Evolutionary conservation across 2,888 invertebrate species (phyloP), one percentile per base, ranked within the genome.

Genomic region (Cotesia congregata): DNA sequence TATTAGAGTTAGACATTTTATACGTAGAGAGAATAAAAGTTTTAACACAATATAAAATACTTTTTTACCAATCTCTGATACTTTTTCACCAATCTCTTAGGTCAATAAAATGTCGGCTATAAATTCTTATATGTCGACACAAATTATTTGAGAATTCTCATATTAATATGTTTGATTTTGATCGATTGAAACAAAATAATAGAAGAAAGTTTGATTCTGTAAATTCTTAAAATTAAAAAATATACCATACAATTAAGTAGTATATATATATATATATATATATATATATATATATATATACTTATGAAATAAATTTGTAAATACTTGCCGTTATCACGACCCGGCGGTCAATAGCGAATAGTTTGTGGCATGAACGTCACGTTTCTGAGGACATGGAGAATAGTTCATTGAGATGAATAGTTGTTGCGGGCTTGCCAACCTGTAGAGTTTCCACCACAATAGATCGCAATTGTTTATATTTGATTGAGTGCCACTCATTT

Each of bases 321-420:
- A 59, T 9, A 30, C 39, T 70, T 59, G 30, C 50, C 59, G 59
- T 30, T 60, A 12, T 70, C 30, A 60, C 17, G 6, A 59, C 20
- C 20, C 30, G 9, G 70, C n/a, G 7, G 70, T 60, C 61, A 38
- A 39, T 62, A 6, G 71, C 5, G 17, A 71, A 71, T 71, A 9
- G 38, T 64, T 84, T 85, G 86, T 81, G 87, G 87, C 84, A 82
- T 81, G 83, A 86, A 86, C 85, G 84, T 87, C 87, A 87, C 87
- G 87, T 86, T 85, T 83, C 83, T 78, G 76, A 82, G 82, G 80
- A 77, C 68, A 74, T 62, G 64, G 61, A 59, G 17, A 62, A 62
- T 62, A 20, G 20, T 62, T 61, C 68, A 60, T 68, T 74, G 17
- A 74, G 68, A 17, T 74, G 39, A 72, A 61, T 61, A 72, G 61